Evolutionary conservation across 2,113 vertebrate genomes (phyloP).

Genomic region (Osmerus eperlanus): DNA sequence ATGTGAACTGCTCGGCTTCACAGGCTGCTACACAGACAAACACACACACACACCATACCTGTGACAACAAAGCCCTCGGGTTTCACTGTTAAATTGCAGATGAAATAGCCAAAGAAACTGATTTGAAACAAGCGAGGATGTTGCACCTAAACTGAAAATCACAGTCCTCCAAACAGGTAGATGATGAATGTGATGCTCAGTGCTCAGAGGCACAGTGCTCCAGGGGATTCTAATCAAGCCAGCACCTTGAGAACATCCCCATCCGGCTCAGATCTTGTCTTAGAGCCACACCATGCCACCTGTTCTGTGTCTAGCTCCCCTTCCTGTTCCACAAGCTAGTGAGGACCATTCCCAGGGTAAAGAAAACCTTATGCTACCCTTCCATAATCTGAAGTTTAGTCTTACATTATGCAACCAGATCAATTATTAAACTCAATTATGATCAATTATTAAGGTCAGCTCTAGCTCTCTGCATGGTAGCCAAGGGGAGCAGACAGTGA

Average conservation of each 20-base stretch:
- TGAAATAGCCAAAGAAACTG: not conserved
- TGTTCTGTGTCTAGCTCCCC: constrained; percentile 7
- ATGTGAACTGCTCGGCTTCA: not conserved
- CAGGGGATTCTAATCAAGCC: constrained; percentile 4
- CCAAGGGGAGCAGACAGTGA: not conserved
- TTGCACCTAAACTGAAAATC: too few relatives aligned
- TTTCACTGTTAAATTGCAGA: not conserved
- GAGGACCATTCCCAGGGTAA: not conserved
- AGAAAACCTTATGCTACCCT: constrained; percentile 6
- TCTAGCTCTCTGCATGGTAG: constrained; percentile 6
- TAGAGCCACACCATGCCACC: constrained; percentile 12
- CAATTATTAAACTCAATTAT: too few relatives aligned
- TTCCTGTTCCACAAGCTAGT: constrained; percentile 12
- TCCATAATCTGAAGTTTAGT: not conserved
- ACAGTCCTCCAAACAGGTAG: too few relatives aligned
- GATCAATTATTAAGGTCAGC: constrained; percentile 9
- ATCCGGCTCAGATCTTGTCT: constrained; percentile 8
- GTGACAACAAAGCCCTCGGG: not conserved
- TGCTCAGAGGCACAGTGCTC: constrained; percentile 5
- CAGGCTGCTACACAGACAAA: not conserved
- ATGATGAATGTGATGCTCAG: too few relatives aligned
- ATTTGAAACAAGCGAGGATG: not conserved
- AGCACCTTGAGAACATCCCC: constrained; percentile 12
- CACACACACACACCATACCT: constrained; percentile 15
- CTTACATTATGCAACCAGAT: constrained; percentile 1